phyloP scores from a whole-genome alignment of 2,797 vertebrate genomes.

The Lepidocolaptes lacrymiger region DNA sequence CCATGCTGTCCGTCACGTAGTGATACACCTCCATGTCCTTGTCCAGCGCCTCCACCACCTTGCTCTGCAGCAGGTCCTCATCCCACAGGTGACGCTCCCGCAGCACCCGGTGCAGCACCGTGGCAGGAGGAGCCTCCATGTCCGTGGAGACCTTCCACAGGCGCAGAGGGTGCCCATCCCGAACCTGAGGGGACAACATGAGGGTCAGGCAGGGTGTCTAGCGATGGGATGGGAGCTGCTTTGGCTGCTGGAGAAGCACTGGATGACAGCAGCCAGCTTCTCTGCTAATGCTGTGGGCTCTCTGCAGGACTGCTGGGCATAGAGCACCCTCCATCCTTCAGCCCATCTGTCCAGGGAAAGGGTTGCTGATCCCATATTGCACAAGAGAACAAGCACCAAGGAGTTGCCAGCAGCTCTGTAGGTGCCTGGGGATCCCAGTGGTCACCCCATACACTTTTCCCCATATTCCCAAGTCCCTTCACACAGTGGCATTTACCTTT shows the following conservation, averaged over 20 bases:
- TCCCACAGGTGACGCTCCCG: slow-evolving; percentile 88
- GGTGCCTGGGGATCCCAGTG: rapidly evolving
- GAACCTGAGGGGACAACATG: slow-evolving; percentile 60
- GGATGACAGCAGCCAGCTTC: background rate
- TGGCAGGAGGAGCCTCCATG: slow-evolving; percentile 77
- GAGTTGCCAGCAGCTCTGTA: too few species aligned
- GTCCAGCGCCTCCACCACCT: slow-evolving; percentile 82
- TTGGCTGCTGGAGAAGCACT: background rate
- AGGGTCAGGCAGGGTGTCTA: background rate
- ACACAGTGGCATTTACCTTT: slow-evolving; percentile 73
- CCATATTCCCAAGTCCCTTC: background rate
- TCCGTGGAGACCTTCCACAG: slow-evolving; percentile 84
- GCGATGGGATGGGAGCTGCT: background rate
- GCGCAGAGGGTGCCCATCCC: slow-evolving; percentile 81
- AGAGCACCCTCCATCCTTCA: background rate
- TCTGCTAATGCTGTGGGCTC: rapidly evolving
- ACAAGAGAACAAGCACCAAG: background rate
- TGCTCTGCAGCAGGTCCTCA: slow-evolving; percentile 84
- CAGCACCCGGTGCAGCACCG: slow-evolving; percentile 82
- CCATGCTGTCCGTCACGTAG: slow-evolving; percentile 88
- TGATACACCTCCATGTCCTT: slow-evolving; percentile 84
- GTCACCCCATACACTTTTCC: rapidly evolving
- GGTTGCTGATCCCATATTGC: background rate
- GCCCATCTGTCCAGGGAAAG: background rate
- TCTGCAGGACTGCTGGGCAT: background rate